Evolutionary conservation across 1,140 invertebrate genomes (phyloP).

Genomic region (Geopemphigus sp.): DNA sequence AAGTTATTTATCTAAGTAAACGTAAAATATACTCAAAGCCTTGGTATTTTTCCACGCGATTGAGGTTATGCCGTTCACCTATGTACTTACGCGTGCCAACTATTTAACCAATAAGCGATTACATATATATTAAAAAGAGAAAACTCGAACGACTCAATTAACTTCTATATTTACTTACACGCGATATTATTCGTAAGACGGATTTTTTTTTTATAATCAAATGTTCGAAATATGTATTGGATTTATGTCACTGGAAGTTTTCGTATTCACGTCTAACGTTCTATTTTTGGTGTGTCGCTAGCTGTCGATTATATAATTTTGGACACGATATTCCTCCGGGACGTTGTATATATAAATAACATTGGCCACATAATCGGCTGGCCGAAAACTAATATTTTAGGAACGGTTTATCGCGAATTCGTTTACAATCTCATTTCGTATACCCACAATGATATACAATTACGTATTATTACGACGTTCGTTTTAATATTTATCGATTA

Average conservation of each 20-base stretch:
- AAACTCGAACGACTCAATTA: constrained; percentile 6
- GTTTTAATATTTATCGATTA: neutral
- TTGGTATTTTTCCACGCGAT: neutral
- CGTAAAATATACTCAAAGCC: neutral
- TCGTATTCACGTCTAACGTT: neutral
- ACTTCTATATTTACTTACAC: neutral
- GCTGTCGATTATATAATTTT: constrained; percentile 12
- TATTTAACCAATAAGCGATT: neutral
- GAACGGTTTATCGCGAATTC: neutral
- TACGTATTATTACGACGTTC: neutral
- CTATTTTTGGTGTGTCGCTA: neutral
- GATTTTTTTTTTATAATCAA: neutral
- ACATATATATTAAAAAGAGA: neutral
- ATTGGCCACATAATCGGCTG: neutral
- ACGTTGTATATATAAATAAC: neutral
- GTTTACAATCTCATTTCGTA: too few species aligned
- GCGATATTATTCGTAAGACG: neutral
- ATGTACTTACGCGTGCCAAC: neutral
- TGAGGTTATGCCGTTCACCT: neutral
- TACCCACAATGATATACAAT: too few species aligned
- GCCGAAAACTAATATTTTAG: neutral
- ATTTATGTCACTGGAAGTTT: neutral
- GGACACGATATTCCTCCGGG: neutral
- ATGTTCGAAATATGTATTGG: neutral
- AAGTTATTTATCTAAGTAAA: constrained; percentile 32